phyloP scores from a whole-genome alignment of 2,888 invertebrate genomes.

The Caenorhabditis uteleia region DNA sequence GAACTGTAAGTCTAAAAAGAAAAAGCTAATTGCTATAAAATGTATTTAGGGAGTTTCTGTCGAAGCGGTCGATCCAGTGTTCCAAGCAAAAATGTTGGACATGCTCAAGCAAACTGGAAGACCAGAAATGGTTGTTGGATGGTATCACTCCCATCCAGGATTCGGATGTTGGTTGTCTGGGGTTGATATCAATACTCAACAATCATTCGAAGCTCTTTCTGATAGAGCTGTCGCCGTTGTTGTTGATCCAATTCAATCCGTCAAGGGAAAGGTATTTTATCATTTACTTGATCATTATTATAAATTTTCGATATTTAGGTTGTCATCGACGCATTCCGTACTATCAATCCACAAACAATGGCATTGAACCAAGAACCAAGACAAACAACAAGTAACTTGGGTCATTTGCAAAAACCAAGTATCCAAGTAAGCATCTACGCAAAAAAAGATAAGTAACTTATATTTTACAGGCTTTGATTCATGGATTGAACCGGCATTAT shows the following conservation, averaged over 20 bases:
- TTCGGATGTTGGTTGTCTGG: conserved; percentile 97
- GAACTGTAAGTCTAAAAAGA: conserved; percentile 74
- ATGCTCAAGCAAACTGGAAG: conserved; percentile 96
- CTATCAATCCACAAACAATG: conserved; percentile 99
- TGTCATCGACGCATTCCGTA: conserved; percentile 98
- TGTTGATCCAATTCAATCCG: conserved; percentile 98
- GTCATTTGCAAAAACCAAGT: conserved; percentile 96
- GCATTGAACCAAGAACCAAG: conserved; percentile 97
- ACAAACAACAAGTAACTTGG: conserved; percentile 97
- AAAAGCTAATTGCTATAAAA: neutral
- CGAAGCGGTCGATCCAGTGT: conserved; percentile 98
- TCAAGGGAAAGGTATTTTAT: conserved; percentile 79
- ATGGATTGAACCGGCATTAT: conserved; percentile 96
- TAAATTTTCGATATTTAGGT: conserved; percentile 76
- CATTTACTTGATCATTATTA: neutral
- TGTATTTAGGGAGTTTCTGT: conserved; percentile 85
- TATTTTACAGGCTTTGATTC: conserved; percentile 82
- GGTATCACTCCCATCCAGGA: conserved; percentile 97
- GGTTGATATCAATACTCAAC: conserved; percentile 98
- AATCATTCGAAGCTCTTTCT: conserved; percentile 96
- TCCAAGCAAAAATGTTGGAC: conserved; percentile 97
- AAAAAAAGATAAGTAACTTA: conserved; percentile 4
- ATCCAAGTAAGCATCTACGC: conserved; percentile 78
- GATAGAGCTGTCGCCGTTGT: conserved; percentile 98
- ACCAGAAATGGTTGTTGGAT: conserved; percentile 99